Conservation (phyloP, 2,113 vertebrate genomes). For the Apus apus region DNA sequence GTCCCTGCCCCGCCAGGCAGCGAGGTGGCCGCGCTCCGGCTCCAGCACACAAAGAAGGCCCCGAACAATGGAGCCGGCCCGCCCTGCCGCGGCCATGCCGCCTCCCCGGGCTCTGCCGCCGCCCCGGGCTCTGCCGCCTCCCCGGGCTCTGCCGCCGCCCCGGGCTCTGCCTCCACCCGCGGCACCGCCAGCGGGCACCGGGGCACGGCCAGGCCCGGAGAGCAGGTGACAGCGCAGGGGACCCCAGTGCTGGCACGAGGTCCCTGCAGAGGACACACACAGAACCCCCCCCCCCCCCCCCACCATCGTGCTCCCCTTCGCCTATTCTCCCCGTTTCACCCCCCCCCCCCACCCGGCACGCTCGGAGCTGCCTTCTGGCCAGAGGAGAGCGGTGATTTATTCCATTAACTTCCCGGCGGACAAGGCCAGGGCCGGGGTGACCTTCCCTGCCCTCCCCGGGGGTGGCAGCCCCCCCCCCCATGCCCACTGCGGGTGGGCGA, state of each 20-base stretch:
- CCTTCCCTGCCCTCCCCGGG: neutral
- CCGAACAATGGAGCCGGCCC: conserved; percentile 55
- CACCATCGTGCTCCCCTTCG: rapidly evolving
- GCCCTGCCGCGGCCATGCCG: neutral
- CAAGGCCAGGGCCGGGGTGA: neutral
- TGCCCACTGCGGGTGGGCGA: neutral
- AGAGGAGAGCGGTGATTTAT: neutral
- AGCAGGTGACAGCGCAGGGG: rapidly evolving
- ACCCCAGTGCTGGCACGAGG: rapidly evolving
- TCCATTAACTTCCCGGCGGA: neutral
- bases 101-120: neutral
- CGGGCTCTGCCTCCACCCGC: neutral
- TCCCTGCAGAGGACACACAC: neutral
- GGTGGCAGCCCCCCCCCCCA: neutral
- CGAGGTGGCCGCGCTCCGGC: neutral
- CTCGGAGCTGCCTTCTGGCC: neutral
- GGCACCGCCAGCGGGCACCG: neutral
- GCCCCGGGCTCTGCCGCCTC: no score
- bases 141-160: no score
- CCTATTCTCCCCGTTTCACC: neutral
- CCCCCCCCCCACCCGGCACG: rapidly evolving
- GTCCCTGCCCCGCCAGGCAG: neutral
- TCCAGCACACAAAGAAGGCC: conserved; percentile 43
- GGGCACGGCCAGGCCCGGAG: neutral
- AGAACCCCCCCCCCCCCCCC: neutral